These are phyloP conservation scores for Phymastichus coffea DNA, from an alignment of 1,140 invertebrate species.

Conservation along the genomic window DNA sequence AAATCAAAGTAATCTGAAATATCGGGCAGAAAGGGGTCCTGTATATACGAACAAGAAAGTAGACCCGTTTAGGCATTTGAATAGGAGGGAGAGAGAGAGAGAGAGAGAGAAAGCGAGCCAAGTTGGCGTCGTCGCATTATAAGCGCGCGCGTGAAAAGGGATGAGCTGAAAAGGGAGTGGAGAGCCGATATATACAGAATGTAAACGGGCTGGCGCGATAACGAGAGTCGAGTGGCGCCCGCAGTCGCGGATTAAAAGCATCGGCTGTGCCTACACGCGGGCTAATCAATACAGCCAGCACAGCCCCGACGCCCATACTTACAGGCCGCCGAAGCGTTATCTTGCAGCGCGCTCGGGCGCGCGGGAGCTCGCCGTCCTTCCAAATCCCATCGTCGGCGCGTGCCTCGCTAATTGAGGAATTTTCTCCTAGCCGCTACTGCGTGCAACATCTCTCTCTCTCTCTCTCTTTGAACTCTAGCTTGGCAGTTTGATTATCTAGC, in stretches of 20 bases:
- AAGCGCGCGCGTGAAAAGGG: neutral
- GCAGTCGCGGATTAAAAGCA: constrained; percentile 11
- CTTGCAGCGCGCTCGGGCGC: too few relatives aligned
- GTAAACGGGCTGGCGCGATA: constrained; percentile 9
- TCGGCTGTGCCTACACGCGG: too few relatives aligned
- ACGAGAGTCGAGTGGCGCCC: neutral
- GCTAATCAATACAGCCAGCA: constrained; percentile 9
- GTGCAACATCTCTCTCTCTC: too few relatives aligned
- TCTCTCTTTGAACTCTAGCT: neutral
- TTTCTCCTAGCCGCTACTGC: neutral
- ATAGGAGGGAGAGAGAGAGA: constrained; percentile 6
- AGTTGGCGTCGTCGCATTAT: too few relatives aligned
- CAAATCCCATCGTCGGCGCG: neutral
- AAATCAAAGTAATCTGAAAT: too few relatives aligned
- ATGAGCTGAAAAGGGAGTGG: neutral
- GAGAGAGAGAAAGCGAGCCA: too few relatives aligned
- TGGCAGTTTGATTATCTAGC: neutral
- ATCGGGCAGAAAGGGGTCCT: too few relatives aligned
- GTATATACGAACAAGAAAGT: too few relatives aligned
- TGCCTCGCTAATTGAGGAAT: constrained; percentile 16
- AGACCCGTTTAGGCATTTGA: constrained; percentile 7
- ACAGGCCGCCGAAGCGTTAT: neutral
- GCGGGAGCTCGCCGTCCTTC: neutral
- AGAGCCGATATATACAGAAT: too few relatives aligned
- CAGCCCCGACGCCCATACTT: constrained; percentile 2